phyloP scores from a whole-genome alignment of 23 tunicate genomes.

The Trididemnum clinides region DNA sequence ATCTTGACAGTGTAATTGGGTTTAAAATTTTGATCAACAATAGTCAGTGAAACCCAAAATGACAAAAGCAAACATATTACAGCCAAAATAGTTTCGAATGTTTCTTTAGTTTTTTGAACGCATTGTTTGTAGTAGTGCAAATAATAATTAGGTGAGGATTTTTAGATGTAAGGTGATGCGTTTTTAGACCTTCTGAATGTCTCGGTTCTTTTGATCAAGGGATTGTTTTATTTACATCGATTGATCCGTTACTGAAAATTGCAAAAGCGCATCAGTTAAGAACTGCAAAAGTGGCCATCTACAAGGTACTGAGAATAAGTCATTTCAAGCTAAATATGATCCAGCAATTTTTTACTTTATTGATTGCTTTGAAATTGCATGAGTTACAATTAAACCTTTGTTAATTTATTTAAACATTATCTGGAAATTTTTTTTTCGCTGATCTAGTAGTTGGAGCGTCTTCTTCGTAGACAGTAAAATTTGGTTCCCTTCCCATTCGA shows the following conservation, averaged over 20 bases:
- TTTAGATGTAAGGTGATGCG: too few species aligned
- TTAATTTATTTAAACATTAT: background rate
- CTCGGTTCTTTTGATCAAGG: constrained; percentile 25
- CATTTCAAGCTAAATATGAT: background rate
- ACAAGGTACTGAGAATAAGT: background rate
- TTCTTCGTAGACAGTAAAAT: too few species aligned
- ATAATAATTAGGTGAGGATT: too few species aligned
- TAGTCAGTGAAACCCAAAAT: too few species aligned
- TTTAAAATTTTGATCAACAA: too few species aligned
- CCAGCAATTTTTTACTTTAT: background rate
- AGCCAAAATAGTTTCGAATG: too few species aligned
- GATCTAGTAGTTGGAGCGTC: too few species aligned
- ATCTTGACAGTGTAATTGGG: too few species aligned
- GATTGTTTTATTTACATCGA: background rate
- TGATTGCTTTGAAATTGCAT: background rate
- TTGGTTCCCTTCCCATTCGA: too few species aligned
- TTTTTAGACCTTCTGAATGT: constrained; percentile 19
- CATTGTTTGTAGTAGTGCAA: too few species aligned
- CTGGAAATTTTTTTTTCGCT: background rate
- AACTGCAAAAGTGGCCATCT: background rate
- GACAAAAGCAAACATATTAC: too few species aligned
- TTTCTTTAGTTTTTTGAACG: too few species aligned
- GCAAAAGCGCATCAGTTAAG: background rate
- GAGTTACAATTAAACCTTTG: background rate
- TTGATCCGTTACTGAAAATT: constrained; percentile 12